A percentile compares a stretch with the other conserved stretches of the same genome.
Evolutionary conservation across 2,888 invertebrate genomes (phyloP).

Genomic region (Macropis europaea): DNA sequence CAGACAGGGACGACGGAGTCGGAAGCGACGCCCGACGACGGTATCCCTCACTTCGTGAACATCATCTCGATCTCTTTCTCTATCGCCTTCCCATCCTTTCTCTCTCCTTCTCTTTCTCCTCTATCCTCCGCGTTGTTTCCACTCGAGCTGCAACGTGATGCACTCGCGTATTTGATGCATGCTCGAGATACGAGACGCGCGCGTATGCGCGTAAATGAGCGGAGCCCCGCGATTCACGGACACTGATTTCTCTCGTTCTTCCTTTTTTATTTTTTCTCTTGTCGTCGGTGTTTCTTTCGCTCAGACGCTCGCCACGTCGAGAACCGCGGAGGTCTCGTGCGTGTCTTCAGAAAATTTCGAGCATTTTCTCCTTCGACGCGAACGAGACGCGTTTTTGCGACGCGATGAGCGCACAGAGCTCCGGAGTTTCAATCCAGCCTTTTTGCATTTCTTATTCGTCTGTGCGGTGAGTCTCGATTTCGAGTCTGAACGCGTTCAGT

Average conservation of each 20-base stretch:
- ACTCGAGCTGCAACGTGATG: conserved; percentile 34
- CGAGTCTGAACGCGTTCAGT: too few species aligned
- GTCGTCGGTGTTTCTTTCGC: background rate
- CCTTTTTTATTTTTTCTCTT: background rate
- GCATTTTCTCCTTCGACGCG: too few species aligned
- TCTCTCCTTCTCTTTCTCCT: background rate
- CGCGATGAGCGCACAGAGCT: too few species aligned
- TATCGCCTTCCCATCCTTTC: conserved; percentile 10
- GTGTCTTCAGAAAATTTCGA: too few species aligned
- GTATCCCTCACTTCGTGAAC: conserved; percentile 17
- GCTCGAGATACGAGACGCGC: conserved; percentile 64
- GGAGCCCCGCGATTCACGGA: conserved; percentile 46
- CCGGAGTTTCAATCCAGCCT: too few species aligned
- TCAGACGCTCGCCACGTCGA: background rate
- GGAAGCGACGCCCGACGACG: conserved; percentile 56
- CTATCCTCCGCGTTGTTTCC: conserved; percentile 16
- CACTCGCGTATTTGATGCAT: conserved; percentile 67
- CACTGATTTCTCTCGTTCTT: conserved; percentile 22
- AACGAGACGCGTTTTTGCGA: too few species aligned
- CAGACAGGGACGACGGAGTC: conserved; percentile 55
- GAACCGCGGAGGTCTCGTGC: background rate
- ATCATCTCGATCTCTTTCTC: conserved; percentile 2
- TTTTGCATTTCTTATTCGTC: too few species aligned
- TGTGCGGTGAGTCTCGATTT: too few species aligned
- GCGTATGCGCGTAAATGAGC: conserved; percentile 64